phyloP scores from a whole-genome alignment of 2,888 invertebrate species.

The Ormyrus rosae region DNA sequence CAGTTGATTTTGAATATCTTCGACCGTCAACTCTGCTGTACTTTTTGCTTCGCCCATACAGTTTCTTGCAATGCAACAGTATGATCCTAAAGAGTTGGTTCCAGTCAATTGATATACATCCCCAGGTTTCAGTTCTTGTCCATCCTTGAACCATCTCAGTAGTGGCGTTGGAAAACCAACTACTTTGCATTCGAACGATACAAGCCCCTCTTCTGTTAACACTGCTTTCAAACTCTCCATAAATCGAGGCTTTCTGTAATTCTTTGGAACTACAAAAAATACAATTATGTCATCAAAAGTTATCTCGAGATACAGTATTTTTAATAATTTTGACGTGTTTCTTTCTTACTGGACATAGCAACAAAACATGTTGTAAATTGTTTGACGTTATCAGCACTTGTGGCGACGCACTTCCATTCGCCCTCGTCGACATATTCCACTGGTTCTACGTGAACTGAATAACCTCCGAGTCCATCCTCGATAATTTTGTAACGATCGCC shows the following conservation, averaged over 20 bases:
- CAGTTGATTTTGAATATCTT: constrained; percentile 92
- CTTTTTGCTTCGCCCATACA: constrained; percentile 94
- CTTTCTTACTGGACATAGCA: constrained; percentile 85
- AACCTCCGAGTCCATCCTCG: constrained; percentile 90
- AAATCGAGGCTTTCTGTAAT: constrained; percentile 91
- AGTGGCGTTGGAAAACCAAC: constrained; percentile 93
- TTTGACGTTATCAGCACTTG: constrained; percentile 84
- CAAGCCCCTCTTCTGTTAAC: constrained; percentile 92
- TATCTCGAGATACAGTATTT: constrained; percentile 24
- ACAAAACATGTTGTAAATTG: constrained; percentile 86
- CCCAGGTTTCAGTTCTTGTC: constrained; percentile 92
- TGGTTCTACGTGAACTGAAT: constrained; percentile 85
- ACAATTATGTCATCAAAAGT: constrained; percentile 44
- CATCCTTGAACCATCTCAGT: constrained; percentile 94
- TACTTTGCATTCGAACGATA: constrained; percentile 95
- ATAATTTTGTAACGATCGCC: constrained; percentile 84
- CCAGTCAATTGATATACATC: constrained; percentile 95
- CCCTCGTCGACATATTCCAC: constrained; percentile 90
- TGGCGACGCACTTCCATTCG: constrained; percentile 93
- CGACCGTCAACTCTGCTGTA: constrained; percentile 90
- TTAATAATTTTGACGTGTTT: constrained; percentile 3
- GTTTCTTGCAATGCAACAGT: constrained; percentile 92
- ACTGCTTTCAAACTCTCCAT: constrained; percentile 93
- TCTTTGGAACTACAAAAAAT: constrained; percentile 86
- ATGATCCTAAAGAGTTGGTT: constrained; percentile 91